A percentile compares a stretch with the other conserved stretches of the same genome.
Conservation (phyloP, 1,140 invertebrate species). For the Radopholus similis region DNA sequence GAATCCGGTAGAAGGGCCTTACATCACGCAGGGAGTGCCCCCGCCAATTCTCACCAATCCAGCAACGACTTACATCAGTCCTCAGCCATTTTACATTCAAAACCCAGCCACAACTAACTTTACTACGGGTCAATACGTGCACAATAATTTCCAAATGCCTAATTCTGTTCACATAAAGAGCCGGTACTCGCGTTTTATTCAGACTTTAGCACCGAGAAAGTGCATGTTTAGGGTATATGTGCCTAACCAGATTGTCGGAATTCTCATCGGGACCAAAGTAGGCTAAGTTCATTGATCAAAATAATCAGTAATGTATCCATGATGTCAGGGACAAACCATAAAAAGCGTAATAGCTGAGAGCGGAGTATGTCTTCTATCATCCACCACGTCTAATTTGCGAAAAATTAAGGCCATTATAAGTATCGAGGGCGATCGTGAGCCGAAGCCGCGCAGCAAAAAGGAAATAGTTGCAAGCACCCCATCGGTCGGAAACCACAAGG, state of each 20-base stretch:
- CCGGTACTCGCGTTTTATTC: neutral
- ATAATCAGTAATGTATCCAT: neutral
- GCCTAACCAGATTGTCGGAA: slow-evolving; percentile 25
- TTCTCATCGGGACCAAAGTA: slow-evolving; percentile 26
- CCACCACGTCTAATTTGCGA: neutral
- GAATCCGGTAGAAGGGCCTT: neutral
- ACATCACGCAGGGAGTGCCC: neutral
- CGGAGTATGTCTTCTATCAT: neutral
- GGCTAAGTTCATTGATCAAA: neutral
- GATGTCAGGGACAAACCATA: slow-evolving; percentile 10
- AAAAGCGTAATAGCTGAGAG: slow-evolving; percentile 13
- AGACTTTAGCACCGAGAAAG: neutral
- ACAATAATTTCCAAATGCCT: neutral
- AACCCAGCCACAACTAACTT: neutral
- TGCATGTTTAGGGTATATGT: slow-evolving; percentile 16
- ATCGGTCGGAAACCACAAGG: neutral
- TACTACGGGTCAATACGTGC: slow-evolving; percentile 5
- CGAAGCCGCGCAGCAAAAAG: neutral
- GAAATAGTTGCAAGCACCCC: neutral
- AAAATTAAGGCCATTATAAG: slow-evolving; percentile 14
- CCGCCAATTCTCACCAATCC: neutral
- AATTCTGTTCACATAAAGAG: neutral
- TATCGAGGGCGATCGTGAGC: slow-evolving; percentile 13
- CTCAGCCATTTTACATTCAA: slow-evolving; percentile 9
- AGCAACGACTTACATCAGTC: neutral